Base-by-base conservation (phyloP, 1,140 invertebrate genomes). In the Archegozetes longisetosus region DNA sequence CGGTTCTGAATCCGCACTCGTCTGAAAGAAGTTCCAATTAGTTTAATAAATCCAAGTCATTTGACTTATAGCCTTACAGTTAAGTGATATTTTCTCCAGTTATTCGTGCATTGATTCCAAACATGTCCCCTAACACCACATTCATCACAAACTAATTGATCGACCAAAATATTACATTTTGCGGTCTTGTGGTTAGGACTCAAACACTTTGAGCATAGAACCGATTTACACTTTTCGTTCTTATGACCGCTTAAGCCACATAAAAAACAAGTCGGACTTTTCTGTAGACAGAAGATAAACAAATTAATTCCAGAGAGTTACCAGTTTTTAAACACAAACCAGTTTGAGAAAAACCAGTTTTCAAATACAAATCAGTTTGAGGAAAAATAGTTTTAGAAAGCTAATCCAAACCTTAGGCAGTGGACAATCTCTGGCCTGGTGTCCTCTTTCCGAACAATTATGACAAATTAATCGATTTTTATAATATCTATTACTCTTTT, bases 341-440 rank as follows among this genome's bases (percentile, higher is more conserved):
- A n/a, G n/a, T n/a, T n/a, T n/a, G n/a, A n/a, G n/a, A n/a, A n/a
- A n/a, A n/a, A n/a, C n/a, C n/a, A n/a, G n/a, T n/a, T n/a, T n/a
- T n/a, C n/a, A n/a, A n/a, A n/a, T n/a, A n/a, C n/a, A n/a, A n/a
- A n/a, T n/a, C n/a, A n/a, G n/a, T n/a, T n/a, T n/a, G n/a, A n/a
- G n/a, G n/a, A n/a, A n/a, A n/a, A n/a, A n/a, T n/a, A n/a, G n/a
- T n/a, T n/a, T n/a, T n/a, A n/a, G n/a, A n/a, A n/a, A n/a, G n/a
- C n/a, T n/a, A n/a, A n/a, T n/a, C 24, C 23, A 51, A 6, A 28
- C n/a, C 27, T 3, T 25, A 55, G 20, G n/a, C 27, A 55, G n/a
- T 24, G 57, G 57, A 29, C 57, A 58, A 17, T 50, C 48, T 51
- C 26, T 9, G n/a, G 22, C 57, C 17, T 49, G 27, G 40, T 58